phyloP scores from a whole-genome alignment of 2,888 invertebrate genomes.

The Cotesia congregata region DNA sequence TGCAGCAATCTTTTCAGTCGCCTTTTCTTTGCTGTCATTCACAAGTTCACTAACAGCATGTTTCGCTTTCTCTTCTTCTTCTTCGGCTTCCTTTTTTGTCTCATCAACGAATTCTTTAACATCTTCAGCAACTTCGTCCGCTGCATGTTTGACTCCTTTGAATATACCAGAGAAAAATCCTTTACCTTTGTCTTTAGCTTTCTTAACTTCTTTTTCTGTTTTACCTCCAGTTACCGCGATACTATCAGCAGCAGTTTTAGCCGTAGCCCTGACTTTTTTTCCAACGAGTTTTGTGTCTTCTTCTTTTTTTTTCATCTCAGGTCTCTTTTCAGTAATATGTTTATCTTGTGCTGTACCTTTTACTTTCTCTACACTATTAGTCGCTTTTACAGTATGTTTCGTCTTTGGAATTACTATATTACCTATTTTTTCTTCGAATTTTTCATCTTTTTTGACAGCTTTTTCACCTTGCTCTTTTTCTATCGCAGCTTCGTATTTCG shows the following conservation, averaged over 20 bases:
- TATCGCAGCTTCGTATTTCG: slow-evolving; percentile 38
- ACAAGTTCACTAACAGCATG: slow-evolving; percentile 35
- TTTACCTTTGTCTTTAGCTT: slow-evolving; percentile 52
- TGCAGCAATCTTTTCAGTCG: slow-evolving; percentile 32
- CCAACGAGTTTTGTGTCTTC: slow-evolving; percentile 44
- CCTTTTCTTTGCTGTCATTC: slow-evolving; percentile 43
- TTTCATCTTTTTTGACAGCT: neutral
- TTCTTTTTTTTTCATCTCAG: slow-evolving; percentile 43
- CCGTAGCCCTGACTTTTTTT: slow-evolving; percentile 39
- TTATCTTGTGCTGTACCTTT: slow-evolving; percentile 24
- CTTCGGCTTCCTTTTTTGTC: slow-evolving; percentile 61
- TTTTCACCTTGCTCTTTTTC: slow-evolving; percentile 38
- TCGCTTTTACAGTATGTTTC: neutral
- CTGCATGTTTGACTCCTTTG: slow-evolving; percentile 49
- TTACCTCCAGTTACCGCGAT: slow-evolving; percentile 44
- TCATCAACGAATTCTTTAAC: slow-evolving; percentile 71
- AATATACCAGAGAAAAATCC: slow-evolving; percentile 54
- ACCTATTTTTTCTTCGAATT: neutral
- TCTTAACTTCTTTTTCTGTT: slow-evolving; percentile 48
- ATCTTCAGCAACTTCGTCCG: slow-evolving; percentile 52
- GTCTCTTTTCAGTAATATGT: slow-evolving; percentile 31
- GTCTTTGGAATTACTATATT: slow-evolving; percentile 18
- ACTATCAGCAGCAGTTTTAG: slow-evolving; percentile 40
- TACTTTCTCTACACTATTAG: neutral
- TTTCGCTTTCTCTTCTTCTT: slow-evolving; percentile 44